Conservation (phyloP, 2,113 vertebrate genomes). For the Saccopteryx bilineata region DNA sequence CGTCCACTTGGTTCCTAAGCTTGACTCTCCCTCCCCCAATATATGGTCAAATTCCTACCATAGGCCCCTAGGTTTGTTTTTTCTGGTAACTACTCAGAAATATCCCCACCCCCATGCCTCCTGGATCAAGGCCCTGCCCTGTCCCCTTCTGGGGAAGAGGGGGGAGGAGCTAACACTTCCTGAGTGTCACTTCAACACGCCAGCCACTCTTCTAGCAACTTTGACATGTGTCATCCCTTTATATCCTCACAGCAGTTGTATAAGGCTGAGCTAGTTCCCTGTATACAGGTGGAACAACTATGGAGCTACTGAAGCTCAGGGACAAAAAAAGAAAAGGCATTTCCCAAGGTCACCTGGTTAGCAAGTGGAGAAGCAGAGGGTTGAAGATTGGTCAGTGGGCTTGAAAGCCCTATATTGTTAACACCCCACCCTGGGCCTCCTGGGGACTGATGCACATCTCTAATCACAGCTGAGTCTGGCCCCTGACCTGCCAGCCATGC, state of each 20-base stretch:
- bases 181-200: neutral
- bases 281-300: neutral
- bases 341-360: neutral
- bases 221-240: neutral
- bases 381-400: neutral
- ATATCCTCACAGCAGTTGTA: neutral
- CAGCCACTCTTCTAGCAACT: neutral
- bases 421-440: too few species aligned
- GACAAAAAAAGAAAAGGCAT: neutral
- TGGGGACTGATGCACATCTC: too few species aligned
- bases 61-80: neutral
- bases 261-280: neutral
- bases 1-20: neutral
- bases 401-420: neutral
- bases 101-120: neutral
- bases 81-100: neutral
- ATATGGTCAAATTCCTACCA: neutral
- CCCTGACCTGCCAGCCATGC: neutral
- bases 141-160: neutral
- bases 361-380: neutral
- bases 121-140: neutral
- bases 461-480: neutral
- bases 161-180: neutral
- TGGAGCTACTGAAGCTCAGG: neutral
- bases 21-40: neutral